Percentiles rank a stretch among this genome's conserved stretches.
Evolutionary conservation across 2,888 invertebrate genomes (phyloP).

Genomic region (Volucella inflata): DNA sequence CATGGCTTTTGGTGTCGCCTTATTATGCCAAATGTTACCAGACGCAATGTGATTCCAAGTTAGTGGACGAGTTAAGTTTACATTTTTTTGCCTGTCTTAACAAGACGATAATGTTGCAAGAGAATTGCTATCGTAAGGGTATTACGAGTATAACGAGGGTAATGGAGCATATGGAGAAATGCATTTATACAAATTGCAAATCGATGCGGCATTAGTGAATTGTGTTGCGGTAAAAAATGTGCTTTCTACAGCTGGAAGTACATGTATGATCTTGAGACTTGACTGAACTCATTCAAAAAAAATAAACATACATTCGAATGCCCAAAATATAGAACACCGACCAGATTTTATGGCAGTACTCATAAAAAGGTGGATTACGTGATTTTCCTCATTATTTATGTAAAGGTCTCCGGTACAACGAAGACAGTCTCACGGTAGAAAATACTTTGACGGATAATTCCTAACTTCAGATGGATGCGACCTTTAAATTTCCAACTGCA

Average conservation of each 20-base stretch:
- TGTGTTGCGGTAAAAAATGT: slow-evolving; percentile 76
- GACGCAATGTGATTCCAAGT: slow-evolving; percentile 17
- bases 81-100: background rate
- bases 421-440: too few species aligned
- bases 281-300: too few species aligned
- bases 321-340: too few species aligned
- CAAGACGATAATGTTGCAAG: background rate
- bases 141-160: slow-evolving; percentile 44
- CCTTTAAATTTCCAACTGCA: too few species aligned
- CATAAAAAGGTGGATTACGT: too few species aligned
- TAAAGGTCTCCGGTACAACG: too few species aligned
- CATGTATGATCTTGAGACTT: background rate
- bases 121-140: slow-evolving; percentile 8
- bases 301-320: too few species aligned
- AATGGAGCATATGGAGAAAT: slow-evolving; percentile 49
- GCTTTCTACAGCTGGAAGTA: background rate
- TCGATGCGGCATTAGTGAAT: slow-evolving; percentile 36
- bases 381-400: too few species aligned
- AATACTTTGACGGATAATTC: too few species aligned
- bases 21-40: slow-evolving; percentile 44
- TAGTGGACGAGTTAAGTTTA: slow-evolving; percentile 11
- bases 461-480: too few species aligned
- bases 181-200: slow-evolving; percentile 75
- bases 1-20: slow-evolving; percentile 32
- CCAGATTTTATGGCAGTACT: too few species aligned